Evolutionary conservation across 2,113 vertebrate species (phyloP), one percentile per base, ranked within the genome.

Genomic region (Phyllostomus hastatus): DNA sequence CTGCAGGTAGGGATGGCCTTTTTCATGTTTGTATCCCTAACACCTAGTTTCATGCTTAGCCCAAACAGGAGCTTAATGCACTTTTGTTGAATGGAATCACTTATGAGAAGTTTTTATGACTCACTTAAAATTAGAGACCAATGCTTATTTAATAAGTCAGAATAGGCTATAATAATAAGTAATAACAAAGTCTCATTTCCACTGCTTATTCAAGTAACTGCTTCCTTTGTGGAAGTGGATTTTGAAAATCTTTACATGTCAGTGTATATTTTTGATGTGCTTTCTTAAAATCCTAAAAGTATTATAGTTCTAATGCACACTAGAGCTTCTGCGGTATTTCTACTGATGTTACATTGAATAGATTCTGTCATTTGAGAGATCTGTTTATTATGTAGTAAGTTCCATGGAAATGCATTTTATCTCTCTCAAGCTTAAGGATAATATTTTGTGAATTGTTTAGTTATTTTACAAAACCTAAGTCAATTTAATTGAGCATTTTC

Each of bases 111-210:
- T 90, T 95, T 97, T 96, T 97, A 90, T 96, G 97, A 94, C 72
- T 97, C 96, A 97, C 70, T 96, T 94, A 90, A 95, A 97, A 97
- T 97, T 97, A 96, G 88, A 97, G 97, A 85, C 84, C 92, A 61
- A 67, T 90, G 88, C 90, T 97, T 95, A 97, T 88, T 94, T 97
- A 97, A 79, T 97, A 97, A 95, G 85, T 94, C 78, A 76, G 87
- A 94, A 95, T 86, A 82, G 81, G 61, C 75, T 97, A 7, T 92
- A 85, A 89, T 93, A 95, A 97, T 90, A 92, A 81, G 72, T 96
- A 90, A 97, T 85, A 96, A 78, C 82, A 92, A 94, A 92, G 85
- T 73, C 84, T 75, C 35, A 78, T 95, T 97, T 96, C 95, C 59
- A 85, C 81, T 82, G 84, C 91, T 97, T 96, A 88, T 85, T 95